phyloP scores from a whole-genome alignment of 2,888 invertebrate species.

The Malthinus seriepunctatus region DNA sequence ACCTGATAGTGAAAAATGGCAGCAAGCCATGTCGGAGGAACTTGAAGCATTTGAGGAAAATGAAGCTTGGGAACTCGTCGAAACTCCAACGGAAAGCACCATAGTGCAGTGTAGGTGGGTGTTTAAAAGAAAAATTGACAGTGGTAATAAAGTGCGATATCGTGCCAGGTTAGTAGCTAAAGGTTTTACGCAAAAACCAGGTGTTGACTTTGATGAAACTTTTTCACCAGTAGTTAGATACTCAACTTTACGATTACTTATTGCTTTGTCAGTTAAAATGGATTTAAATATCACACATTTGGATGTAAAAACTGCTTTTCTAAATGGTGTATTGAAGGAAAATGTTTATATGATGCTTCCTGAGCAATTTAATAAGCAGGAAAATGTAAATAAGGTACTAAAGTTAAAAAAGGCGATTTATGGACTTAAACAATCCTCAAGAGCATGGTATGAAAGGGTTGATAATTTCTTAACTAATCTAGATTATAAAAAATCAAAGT shows the following conservation, averaged over 20 bases:
- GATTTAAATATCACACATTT: too few species aligned
- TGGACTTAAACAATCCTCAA: conserved; percentile 1
- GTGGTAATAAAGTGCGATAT: conserved; percentile 30
- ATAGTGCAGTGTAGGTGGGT: conserved; percentile 42
- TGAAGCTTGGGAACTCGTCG: conserved; percentile 36
- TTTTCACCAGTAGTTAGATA: too few species aligned
- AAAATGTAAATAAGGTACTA: background rate
- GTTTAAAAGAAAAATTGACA: conserved; percentile 35
- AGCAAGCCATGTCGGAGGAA: conserved; percentile 39
- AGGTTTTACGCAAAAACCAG: conserved; percentile 28
- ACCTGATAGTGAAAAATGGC: conserved; percentile 32
- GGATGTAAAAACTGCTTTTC: too few species aligned
- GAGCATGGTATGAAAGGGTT: background rate
- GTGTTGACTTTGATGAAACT: too few species aligned
- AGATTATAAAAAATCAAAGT: conserved; percentile 11
- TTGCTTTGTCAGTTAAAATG: too few species aligned
- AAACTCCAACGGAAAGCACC: conserved; percentile 29
- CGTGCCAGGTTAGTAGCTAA: conserved; percentile 14
- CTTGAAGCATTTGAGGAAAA: conserved; percentile 26
- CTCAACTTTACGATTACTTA: too few species aligned
- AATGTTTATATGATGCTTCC: background rate
- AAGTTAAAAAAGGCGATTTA: conserved; percentile 5
- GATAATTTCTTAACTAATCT: background rate
- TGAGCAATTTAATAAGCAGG: background rate
- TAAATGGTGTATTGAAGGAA: too few species aligned